Evolutionary conservation across 2,113 vertebrate species (phyloP), one percentile per base, ranked within the genome.

Genomic region (Indri indri): DNA sequence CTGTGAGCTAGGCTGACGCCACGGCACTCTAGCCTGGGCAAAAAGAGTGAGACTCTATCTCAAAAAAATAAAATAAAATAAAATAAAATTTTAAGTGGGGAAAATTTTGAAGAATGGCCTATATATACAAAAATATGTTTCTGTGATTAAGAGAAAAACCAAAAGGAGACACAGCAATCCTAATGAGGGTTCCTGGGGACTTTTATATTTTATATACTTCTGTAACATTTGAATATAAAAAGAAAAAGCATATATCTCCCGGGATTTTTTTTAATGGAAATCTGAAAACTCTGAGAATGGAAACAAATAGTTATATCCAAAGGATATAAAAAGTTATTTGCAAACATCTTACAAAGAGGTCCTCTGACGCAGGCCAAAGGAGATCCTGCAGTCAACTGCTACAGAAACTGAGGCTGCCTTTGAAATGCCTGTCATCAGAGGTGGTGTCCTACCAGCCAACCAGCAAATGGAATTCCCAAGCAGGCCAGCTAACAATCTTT

Each of bases 21-120:
- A n/a, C n/a, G n/a, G n/a, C n/a, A n/a, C n/a, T n/a, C n/a, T n/a
- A n/a, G n/a, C n/a, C n/a, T n/a, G n/a, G n/a, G n/a, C n/a, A n/a
- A n/a, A n/a, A n/a, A n/a, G n/a, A n/a, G n/a, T n/a, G n/a, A n/a
- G n/a, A n/a, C n/a, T n/a, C n/a, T n/a, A n/a, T n/a, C n/a, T n/a
- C n/a, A n/a, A n/a, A n/a, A n/a, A n/a, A n/a, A n/a, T n/a, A n/a
- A n/a, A n/a, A n/a, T n/a, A n/a, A n/a, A n/a, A n/a, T n/a, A n/a
- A n/a, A 91, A 77, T 50, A 96, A 89, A 95, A 81, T 40, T 91
- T 96, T n/a, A 92, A 76, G 13, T 73, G 68, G 74, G 27, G n/a
- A 34, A 54, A 63, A 70, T 84, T 57, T 27, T 87, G 45, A 65
- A 96, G 61, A 90, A 90, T 76, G 7, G 22, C 91, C 74, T 37